Evolutionary conservation across 2,797 vertebrate species (phyloP).

Genomic region (Paratrypauchen microcephalus): DNA sequence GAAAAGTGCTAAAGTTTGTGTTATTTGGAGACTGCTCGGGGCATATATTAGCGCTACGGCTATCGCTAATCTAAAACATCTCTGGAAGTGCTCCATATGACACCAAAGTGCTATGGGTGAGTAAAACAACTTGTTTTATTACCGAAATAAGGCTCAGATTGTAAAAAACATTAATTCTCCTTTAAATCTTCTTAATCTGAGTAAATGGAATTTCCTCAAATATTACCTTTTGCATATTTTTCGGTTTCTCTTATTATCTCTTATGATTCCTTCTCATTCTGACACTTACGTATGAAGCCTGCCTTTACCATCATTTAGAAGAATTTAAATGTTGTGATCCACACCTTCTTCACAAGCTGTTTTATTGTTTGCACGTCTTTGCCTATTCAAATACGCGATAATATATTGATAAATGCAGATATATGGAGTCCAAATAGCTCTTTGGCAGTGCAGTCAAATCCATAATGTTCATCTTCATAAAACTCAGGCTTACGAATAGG

Average conservation of each 20-base stretch:
- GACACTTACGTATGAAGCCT: not conserved
- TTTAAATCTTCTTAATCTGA: too few species aligned
- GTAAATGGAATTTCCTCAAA: too few species aligned
- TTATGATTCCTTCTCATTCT: not conserved
- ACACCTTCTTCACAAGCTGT: not conserved
- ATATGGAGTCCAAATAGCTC: slow-evolving; percentile 41
- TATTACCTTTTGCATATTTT: not conserved
- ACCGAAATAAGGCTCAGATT: too few species aligned
- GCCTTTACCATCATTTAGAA: not conserved
- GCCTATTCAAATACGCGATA: slow-evolving; percentile 35
- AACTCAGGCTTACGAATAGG: slow-evolving; percentile 62
- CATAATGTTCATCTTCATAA: slow-evolving; percentile 71
- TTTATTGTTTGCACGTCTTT: slow-evolving; percentile 2
- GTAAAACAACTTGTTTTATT: too few species aligned
- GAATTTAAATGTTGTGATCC: not conserved
- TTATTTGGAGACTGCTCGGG: too few species aligned
- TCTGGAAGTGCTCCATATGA: too few species aligned
- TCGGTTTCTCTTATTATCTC: not conserved
- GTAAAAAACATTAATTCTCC: too few species aligned
- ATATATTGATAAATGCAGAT: slow-evolving; percentile 46
- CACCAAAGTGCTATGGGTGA: too few species aligned
- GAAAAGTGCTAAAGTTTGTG: too few species aligned
- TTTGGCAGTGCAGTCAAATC: slow-evolving; percentile 52
- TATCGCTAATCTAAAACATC: too few species aligned
- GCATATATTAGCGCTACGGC: too few species aligned